Percentiles rank a stretch among this genome's conserved stretches.
Evolutionary conservation across 2,797 vertebrate genomes (phyloP).

Genomic region (Delichon dasypus): DNA sequence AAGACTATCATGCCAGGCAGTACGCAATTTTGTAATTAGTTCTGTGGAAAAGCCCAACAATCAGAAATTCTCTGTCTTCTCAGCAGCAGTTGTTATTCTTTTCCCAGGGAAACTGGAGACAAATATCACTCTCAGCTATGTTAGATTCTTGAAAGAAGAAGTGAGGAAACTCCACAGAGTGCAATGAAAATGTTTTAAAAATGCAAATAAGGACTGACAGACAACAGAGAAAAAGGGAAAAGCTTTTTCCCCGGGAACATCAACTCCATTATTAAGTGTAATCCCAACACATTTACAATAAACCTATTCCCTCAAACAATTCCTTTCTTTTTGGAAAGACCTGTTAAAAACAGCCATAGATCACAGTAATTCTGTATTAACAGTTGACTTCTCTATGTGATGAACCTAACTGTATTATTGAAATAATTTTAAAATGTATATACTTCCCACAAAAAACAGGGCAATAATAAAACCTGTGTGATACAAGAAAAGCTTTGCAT

Average conservation of each 20-base stretch:
- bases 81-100: slow-evolving; percentile 39
- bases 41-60: slow-evolving; percentile 23
- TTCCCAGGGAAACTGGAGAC: slow-evolving; percentile 56
- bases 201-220: slow-evolving; percentile 54
- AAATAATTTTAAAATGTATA: background rate
- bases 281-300: slow-evolving; percentile 29
- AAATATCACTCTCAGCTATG: slow-evolving; percentile 49
- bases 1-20: background rate
- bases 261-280: background rate
- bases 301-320: background rate
- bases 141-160: slow-evolving; percentile 43
- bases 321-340: slow-evolving; percentile 3
- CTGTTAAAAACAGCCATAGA: background rate
- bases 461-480: background rate
- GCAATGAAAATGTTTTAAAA: slow-evolving; percentile 60
- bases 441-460: background rate
- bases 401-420: background rate
- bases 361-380: background rate
- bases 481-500: slow-evolving; percentile 14
- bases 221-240: slow-evolving; percentile 14
- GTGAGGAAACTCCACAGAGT: slow-evolving; percentile 40
- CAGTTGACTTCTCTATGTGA: background rate
- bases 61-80: slow-evolving; percentile 21
- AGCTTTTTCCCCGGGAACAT: slow-evolving; percentile 30
- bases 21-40: slow-evolving; percentile 5